Conservation (phyloP, 2,797 vertebrate species). For the Enteromius unitaeniatus region DNA sequence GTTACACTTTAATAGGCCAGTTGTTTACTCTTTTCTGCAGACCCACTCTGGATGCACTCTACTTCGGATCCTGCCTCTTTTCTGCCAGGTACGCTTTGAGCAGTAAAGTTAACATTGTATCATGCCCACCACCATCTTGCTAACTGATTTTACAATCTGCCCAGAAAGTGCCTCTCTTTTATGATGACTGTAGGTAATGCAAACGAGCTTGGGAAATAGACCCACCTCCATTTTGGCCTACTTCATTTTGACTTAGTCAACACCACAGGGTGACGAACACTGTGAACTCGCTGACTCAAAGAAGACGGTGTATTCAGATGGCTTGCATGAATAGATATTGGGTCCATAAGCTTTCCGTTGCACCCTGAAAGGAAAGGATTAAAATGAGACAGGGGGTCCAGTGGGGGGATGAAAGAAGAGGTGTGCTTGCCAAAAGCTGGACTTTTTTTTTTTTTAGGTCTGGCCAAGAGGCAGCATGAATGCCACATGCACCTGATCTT, state of each 20-base stretch:
- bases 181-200: conserved; percentile 68
- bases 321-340: conserved; percentile 37
- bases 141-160: conserved; percentile 67
- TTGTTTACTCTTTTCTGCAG: conserved; percentile 75
- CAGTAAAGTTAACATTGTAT: conserved; percentile 67
- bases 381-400: conserved; percentile 20
- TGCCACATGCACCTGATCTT: conserved; percentile 65
- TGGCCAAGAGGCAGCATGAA: conserved; percentile 56
- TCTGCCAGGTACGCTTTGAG: conserved; percentile 67
- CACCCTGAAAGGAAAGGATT: conserved; percentile 38
- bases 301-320: conserved; percentile 3
- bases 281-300: conserved; percentile 49
- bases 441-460: conserved; percentile 61
- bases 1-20: conserved; percentile 74
- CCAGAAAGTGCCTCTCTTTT: conserved; percentile 53
- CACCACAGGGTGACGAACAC: conserved; percentile 41
- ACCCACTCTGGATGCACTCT: conserved; percentile 60
- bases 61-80: conserved; percentile 52
- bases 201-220: conserved; percentile 59
- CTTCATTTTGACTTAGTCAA: conserved; percentile 25
- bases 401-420: conserved; percentile 67
- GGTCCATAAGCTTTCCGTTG: conserved; percentile 40
- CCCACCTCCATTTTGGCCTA: conserved; percentile 47
- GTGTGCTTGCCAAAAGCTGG: conserved; percentile 66
- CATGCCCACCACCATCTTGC: conserved; percentile 66